Conservation (phyloP, 1,140 invertebrate genomes). For the Paraescarpia echinospica region DNA sequence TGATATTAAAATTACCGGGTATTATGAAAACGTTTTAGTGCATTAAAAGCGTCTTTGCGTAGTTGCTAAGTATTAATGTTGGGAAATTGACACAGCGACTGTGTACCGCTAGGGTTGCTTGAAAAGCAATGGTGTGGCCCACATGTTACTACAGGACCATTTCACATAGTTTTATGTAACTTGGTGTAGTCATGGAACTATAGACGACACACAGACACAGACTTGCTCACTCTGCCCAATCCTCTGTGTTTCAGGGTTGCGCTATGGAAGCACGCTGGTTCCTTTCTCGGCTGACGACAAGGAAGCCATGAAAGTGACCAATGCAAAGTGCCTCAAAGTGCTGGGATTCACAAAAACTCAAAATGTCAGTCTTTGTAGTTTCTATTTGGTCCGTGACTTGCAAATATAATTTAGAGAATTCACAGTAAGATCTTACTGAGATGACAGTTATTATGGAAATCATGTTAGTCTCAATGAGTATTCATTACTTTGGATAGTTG, state of each 20-base stretch:
- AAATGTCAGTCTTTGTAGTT: conserved; percentile 45
- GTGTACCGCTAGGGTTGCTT: too few species aligned
- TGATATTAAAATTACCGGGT: too few species aligned
- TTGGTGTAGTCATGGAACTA: too few species aligned
- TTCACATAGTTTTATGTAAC: too few species aligned
- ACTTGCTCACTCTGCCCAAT: too few species aligned
- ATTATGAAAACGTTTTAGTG: too few species aligned
- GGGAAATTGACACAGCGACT: too few species aligned
- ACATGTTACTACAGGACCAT: too few species aligned
- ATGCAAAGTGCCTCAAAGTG: conserved; percentile 60
- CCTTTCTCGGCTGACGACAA: conserved; percentile 61
- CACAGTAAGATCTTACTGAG: background rate
- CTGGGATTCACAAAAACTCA: conserved; percentile 61
- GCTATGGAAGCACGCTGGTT: conserved; percentile 62
- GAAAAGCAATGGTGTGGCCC: too few species aligned
- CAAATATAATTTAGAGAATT: background rate
- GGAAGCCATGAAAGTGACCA: conserved; percentile 59
- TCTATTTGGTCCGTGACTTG: background rate
- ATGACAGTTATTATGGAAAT: background rate
- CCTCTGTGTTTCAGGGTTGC: conserved; percentile 50
- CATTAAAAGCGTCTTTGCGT: too few species aligned
- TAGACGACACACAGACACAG: too few species aligned
- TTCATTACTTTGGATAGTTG: background rate
- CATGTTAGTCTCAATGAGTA: background rate
- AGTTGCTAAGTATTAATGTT: too few species aligned